Base-by-base conservation (phyloP, 2,113 vertebrate species). In the Tauraco erythrolophus region DNA sequence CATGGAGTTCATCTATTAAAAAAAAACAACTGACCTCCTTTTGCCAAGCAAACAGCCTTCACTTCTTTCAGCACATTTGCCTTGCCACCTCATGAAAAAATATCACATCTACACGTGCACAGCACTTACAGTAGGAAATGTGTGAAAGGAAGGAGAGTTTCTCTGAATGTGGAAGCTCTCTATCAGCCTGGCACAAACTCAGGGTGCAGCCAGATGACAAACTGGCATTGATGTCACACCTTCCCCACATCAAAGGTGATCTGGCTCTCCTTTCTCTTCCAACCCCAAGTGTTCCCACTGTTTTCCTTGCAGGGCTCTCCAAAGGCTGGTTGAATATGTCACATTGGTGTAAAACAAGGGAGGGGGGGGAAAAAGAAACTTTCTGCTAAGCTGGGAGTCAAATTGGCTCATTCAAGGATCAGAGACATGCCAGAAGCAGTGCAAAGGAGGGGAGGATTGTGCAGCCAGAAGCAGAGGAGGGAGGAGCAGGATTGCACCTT, bases 41-140 rank as follows among this genome's bases (percentile, higher is more conserved):
- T 61, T 7, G 7, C 62, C 72, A 65, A 37, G 43, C 41, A 74
- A 53, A 48, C 35, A 70, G 51, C 12, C 54, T 80, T 61, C 12
- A 28, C 39, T 65, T 61, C 3, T 3, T 64, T 48, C 54, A 72
- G 62, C 35, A 39, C 31, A 11, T 21, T 64, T 39, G 48, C 43
- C 53, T 94, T 68, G 72, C 68, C 37, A 48, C 14, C 37, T 48
- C 28, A 0, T 7, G 43, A 50, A 76, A 74, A n/a, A 60, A 68
- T 2, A 28, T 7, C 45, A 19, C 30, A n/a, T 58, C 31, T 60
- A 46, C 17, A 11, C 1, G 9, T 1, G 5, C 1, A 0, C 39
- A 56, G 65, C 1, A 0, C 15, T 76, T 45, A 10, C 0, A 64
- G 37, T 11, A n/a, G 68, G 35, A 68, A 87, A 66, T 3, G 8